Conservation (phyloP, 2,888 invertebrate genomes). For the Conus canariensis region DNA sequence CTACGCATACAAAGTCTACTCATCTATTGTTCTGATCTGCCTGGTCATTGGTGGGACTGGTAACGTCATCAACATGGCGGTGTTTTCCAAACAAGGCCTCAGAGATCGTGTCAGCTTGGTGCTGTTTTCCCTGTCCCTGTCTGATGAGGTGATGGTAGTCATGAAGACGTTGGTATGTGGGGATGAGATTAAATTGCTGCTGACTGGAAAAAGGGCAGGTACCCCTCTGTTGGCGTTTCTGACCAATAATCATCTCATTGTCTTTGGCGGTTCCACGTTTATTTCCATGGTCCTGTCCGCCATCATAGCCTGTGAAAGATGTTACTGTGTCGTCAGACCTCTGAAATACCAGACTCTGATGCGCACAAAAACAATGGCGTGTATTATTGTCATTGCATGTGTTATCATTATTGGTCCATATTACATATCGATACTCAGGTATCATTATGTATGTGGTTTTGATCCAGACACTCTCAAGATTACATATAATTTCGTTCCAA, state of each 20-base stretch:
- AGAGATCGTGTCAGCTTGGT: conserved; percentile 22
- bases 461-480: not conserved
- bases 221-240: not conserved
- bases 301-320: conserved; percentile 21
- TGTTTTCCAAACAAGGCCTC: conserved; percentile 24
- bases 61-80: conserved; percentile 34
- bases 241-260: not conserved
- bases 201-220: not conserved
- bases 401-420: not conserved
- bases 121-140: conserved; percentile 4
- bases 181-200: not conserved
- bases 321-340: conserved; percentile 8
- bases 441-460: not conserved
- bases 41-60: conserved; percentile 14
- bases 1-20: not conserved
- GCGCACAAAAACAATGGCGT: not conserved
- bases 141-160: not conserved
- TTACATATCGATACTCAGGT: not conserved
- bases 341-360: not conserved
- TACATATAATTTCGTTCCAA: too few species aligned
- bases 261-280: not conserved
- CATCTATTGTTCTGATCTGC: not conserved
- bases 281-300: not conserved
- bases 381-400: not conserved
- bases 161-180: not conserved